Evolutionary conservation across 2,888 invertebrate species (phyloP), one percentile per base, ranked within the genome.

Genomic region (Monopis laevigella): DNA sequence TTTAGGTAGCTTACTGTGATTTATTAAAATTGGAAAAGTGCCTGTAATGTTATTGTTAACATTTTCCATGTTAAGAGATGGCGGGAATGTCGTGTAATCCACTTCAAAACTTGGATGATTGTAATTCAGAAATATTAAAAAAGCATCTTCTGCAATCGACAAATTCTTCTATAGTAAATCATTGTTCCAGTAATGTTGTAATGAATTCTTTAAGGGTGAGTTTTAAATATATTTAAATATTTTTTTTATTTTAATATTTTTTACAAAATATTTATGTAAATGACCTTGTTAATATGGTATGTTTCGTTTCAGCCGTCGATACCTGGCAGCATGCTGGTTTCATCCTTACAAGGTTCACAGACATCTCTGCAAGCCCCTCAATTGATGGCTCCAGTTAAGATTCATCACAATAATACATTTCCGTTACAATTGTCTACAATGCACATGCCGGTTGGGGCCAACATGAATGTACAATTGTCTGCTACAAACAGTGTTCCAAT

Each of bases 101-200:
- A 75, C 72, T 78, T 77, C 75, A 72, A 78, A 80, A 80, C 69
- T 80, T 77, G 74, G 75, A 75, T 51, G 77, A 70, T 49, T 65
- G 73, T 46, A 78, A 73, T 66, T 66, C 72, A 45, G 80, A 78
- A 66, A 78, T 80, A 59, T 70, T 80, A 58, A 78, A 78, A 73
- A 80, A 77, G 64, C 72, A 77, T 68, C 66, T 80, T 59, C 60
- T 80, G 53, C 78, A 77, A 62, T 65, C 75, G 29, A 56, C 57
- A 43, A 70, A 62, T 53, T 55, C 63, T 48, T 57, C 67, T 48
- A 50, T 61, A 10, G 32, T 13, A 8, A 16, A 3, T 6, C 11
- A 48, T 59, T 53, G 49, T 58, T 56, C 41, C 65, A 63, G 55
- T 69, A 77, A 78, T 75, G 78, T 69, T 53, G 57, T 77, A 51